Base-by-base conservation (phyloP, 2,888 invertebrate species). In the Dinocampus coccinellae region DNA sequence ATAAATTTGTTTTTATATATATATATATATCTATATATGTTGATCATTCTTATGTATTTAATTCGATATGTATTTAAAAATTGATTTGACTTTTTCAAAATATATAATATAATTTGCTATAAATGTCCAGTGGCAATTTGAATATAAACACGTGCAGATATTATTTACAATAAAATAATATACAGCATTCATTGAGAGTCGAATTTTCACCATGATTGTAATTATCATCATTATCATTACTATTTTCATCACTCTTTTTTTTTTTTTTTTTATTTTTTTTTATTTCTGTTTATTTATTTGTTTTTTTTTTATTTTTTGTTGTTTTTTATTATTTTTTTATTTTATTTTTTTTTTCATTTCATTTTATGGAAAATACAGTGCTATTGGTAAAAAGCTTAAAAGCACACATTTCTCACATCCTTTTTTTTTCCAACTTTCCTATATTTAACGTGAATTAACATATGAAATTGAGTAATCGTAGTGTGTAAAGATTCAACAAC, bases 21-120 rank as follows among this genome's bases (percentile, higher is more conserved):
- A 47, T 16, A 47, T 47, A 47, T 47, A 47, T 47, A 47, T n/a
- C 6, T 47, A 62, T n/a, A n/a, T n/a, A n/a, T n/a, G n/a, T n/a
- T n/a, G n/a, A 62, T 34, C 29, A 26, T 6, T 34, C 29, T 34
- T 26, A 60, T 10, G 33, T 34, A 60, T 60, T 60, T 26, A 26
- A 55, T 11, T 60, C 60, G 60, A 60, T 60, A 60, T 60, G 60
- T 60, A 60, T 60, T 60, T 60, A 16, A 34, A 60, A 60, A 60
- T 60, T 34, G 26, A 60, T 20, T 34, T 9, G n/a, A 55, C 3
- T 24, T 55, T 29, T 57, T 60, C 60, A 29, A 55, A 55, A 22
- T 24, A 53, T 20, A 24, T 55, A 55, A 55, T 55, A 47, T 47
- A n/a, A 47, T n/a, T 16, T n/a, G 47, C 16, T 16, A 47, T 7